Evolutionary conservation across 2,888 invertebrate species (phyloP).

Genomic region (Leucoptera coffeella): DNA sequence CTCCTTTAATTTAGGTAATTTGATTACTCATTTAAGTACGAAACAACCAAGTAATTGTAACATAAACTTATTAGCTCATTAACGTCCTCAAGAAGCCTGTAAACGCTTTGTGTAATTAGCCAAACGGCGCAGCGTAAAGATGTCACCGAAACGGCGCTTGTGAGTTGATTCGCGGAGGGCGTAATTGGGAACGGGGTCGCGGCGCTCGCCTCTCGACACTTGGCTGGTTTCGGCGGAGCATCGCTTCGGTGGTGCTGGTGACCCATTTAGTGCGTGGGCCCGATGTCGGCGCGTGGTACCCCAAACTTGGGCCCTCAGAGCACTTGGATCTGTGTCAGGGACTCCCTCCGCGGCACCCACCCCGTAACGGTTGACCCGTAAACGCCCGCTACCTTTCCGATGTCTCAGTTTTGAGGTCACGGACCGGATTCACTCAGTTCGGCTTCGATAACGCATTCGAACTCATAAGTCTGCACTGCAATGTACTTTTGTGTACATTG

Average conservation of each 20-base stretch:
- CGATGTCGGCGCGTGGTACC: conserved; percentile 29
- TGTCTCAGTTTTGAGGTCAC: conserved; percentile 23
- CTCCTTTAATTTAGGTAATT: too few relatives aligned
- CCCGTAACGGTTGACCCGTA: conserved; percentile 33
- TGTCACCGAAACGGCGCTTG: too few relatives aligned
- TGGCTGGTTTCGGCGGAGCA: neutral
- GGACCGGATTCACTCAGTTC: too few relatives aligned
- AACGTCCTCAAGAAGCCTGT: too few relatives aligned
- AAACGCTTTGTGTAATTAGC: too few relatives aligned
- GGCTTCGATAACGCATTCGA: too few relatives aligned
- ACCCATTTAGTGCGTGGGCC: conserved; percentile 44
- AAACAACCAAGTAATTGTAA: too few relatives aligned
- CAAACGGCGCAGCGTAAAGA: too few relatives aligned
- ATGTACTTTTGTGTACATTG: too few relatives aligned
- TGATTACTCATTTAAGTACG: too few relatives aligned
- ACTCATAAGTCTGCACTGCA: too few relatives aligned
- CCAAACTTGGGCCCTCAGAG: conserved; percentile 36
- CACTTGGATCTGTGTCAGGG: conserved; percentile 48
- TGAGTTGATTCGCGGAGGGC: conserved; percentile 37
- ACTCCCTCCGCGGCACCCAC: conserved; percentile 29
- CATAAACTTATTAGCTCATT: too few relatives aligned
- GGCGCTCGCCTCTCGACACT: conserved; percentile 1
- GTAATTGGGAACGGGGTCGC: conserved; percentile 38
- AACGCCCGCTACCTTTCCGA: conserved; percentile 35
- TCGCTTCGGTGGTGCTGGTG: conserved; percentile 10